These are phyloP conservation scores for Tupaia tana DNA, from an alignment of 2,113 vertebrate species.

Conservation along the genomic window DNA sequence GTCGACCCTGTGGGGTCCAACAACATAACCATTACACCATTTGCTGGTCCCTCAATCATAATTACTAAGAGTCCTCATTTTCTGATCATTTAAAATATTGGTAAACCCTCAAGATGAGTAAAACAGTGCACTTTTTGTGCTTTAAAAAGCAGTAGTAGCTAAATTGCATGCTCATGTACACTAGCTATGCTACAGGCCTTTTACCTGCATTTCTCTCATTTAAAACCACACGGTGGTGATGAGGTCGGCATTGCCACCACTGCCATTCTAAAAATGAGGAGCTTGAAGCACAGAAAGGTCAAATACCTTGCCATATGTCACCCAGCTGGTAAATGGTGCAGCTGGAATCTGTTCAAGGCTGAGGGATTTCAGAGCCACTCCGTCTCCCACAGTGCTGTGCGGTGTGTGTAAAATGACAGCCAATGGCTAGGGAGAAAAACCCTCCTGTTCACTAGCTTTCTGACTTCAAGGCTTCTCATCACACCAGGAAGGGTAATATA, in stretches of 20 bases:
- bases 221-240: background rate
- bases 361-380: background rate
- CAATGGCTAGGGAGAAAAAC: background rate
- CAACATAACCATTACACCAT: too few relatives aligned
- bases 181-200: background rate
- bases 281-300: background rate
- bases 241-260: background rate
- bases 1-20: too few relatives aligned
- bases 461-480: background rate
- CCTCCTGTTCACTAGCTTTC: background rate
- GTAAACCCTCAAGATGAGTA: background rate
- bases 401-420: background rate
- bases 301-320: background rate
- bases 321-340: background rate
- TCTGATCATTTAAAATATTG: constrained; percentile 11
- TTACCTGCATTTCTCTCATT: background rate
- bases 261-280: background rate
- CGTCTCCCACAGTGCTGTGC: rapidly evolving
- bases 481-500: background rate
- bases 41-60: background rate
- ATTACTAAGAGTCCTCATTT: background rate
- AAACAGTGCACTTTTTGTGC: background rate
- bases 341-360: background rate
- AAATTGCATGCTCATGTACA: background rate
- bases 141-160: background rate